Evolutionary conservation across 2,113 vertebrate genomes (phyloP), one percentile per base, ranked within the genome.

Genomic region (Corydoras sp.): DNA sequence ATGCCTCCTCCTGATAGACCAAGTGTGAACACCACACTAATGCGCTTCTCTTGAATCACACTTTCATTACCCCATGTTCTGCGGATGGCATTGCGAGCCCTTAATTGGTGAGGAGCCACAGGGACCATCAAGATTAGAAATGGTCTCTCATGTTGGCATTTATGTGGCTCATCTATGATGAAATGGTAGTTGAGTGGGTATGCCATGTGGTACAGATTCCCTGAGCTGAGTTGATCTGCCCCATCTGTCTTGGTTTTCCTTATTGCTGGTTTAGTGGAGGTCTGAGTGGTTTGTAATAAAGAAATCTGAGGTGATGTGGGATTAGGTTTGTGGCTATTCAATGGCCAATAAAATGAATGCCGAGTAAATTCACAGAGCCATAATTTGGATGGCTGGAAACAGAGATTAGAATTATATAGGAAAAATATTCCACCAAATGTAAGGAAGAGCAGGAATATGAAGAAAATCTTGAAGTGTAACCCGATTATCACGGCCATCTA

Each of bases 71-170:
- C 88, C 91, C 87, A 90, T 0, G 93, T 94, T 11, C 72, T 75
- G 3, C 92, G 83, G 68, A 95, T 88, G 63, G 77, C 82, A 0
- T 82, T 0, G 0, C 93, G 76, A 0, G 78, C 83, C 0, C 2
- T 58, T 0, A 60, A 0, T 1, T 89, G 69, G 0, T 67, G 0
- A 3, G 87, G 85, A 10, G 11, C 76, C 7, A 91, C 88, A 0
- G 88, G 87, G 48, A 50, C 82, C 71, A 95, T 76, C 53, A 95
- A 74, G 1, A 93, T 87, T 78, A 94, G 79, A 77, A 92, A 92
- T 0, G 91, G 92, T 0, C 62, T 2, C 5, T 29, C 9, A 0
- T 1, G 14, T 9, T 51, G 68, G 72, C 87, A 91, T 18, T 86
- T 86, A 0, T 84, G 69, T 0, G 77, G 59, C 58, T 87, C 78